Percentiles rank a stretch among this genome's conserved stretches.
Conservation (phyloP, 2,797 vertebrate species). For the Takifugu ocellatus region DNA sequence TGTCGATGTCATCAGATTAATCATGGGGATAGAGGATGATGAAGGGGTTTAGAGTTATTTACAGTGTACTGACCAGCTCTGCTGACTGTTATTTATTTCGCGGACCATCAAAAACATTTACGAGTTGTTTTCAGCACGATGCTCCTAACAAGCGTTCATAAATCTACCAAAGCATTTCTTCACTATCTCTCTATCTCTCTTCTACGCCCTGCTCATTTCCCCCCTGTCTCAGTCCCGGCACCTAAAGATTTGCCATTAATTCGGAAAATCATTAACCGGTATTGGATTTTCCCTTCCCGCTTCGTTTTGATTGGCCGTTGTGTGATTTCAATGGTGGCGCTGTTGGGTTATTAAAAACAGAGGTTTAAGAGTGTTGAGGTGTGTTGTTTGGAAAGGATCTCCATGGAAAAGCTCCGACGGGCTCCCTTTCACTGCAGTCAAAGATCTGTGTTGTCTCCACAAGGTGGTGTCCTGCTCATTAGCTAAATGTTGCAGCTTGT, state of each 20-base stretch:
- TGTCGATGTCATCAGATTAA: slow-evolving; percentile 35
- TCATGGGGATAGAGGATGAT: slow-evolving; percentile 53
- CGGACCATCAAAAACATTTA: slow-evolving; percentile 70
- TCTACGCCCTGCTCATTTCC: slow-evolving; percentile 15
- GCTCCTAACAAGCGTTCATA: slow-evolving; percentile 55
- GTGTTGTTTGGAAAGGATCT: slow-evolving; percentile 8
- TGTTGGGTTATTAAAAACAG: too few relatives aligned
- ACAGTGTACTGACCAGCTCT: slow-evolving; percentile 65
- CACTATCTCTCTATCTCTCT: slow-evolving; percentile 16
- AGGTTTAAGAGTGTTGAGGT: background rate
- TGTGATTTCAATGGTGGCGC: background rate
- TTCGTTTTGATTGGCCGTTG: slow-evolving; percentile 24
- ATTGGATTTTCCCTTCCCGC: slow-evolving; percentile 34
- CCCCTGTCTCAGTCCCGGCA: slow-evolving; percentile 11
- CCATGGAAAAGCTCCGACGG: too few relatives aligned
- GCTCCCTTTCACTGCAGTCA: slow-evolving; percentile 8
- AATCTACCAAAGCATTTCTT: slow-evolving; percentile 52
- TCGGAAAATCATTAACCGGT: slow-evolving; percentile 42
- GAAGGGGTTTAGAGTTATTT: slow-evolving; percentile 66
- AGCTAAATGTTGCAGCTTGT: slow-evolving; percentile 45
- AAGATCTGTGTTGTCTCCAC: slow-evolving; percentile 65
- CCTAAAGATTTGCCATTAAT: slow-evolving; percentile 51
- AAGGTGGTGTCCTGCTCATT: slow-evolving; percentile 77
- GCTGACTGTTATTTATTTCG: slow-evolving; percentile 66
- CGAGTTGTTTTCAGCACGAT: slow-evolving; percentile 70